Conservation (phyloP, 2,888 invertebrate genomes). For the Steinernema scapterisci region DNA sequence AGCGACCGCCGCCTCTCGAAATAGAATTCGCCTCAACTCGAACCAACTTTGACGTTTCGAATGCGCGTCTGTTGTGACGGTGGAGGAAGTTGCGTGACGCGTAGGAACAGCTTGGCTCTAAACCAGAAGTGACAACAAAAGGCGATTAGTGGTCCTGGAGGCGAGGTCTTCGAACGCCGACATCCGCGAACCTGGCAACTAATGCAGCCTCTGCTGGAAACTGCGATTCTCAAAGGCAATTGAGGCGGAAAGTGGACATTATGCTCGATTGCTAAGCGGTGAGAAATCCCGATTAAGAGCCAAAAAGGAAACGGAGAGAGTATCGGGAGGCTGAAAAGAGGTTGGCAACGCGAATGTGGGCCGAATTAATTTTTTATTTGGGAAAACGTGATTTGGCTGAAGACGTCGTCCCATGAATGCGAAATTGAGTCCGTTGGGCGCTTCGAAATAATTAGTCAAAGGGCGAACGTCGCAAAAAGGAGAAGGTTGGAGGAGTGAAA, state of each 20-base stretch:
- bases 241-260: not conserved
- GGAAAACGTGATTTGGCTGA: conserved; percentile 11
- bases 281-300: too few species aligned
- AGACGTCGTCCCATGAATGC: conserved; percentile 17
- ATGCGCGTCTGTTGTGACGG: not conserved
- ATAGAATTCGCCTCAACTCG: not conserved
- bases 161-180: not conserved
- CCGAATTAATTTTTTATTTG: conserved; percentile 12
- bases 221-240: not conserved
- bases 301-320: too few species aligned
- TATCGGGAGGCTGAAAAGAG: too few species aligned
- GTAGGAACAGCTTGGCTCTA: not conserved
- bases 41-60: too few species aligned
- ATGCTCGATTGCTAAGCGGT: too few species aligned
- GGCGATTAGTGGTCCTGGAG: not conserved
- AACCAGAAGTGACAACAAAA: conserved; percentile 21
- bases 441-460: conserved; percentile 3
- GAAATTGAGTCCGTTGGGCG: conserved; percentile 13
- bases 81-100: not conserved
- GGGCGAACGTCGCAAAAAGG: not conserved
- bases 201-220: not conserved
- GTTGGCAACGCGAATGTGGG: not conserved
- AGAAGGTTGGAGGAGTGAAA: too few species aligned
- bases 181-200: not conserved
- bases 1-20: not conserved